phyloP scores from a whole-genome alignment of 2,888 invertebrate genomes.

The Tetranychus piercei region DNA sequence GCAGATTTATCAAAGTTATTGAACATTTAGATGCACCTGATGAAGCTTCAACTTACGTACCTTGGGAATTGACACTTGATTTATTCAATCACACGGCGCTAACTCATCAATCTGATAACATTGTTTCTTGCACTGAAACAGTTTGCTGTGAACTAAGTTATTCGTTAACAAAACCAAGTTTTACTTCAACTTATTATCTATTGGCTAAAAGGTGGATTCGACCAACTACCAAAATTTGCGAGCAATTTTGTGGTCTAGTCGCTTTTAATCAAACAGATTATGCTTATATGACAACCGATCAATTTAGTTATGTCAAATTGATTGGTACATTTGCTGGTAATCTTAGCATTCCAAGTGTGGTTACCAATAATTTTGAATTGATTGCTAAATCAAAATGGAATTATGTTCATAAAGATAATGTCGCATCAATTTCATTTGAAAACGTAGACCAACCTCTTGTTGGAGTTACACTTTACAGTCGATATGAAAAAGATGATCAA shows the following conservation, averaged over 20 bases:
- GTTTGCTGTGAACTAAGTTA: constrained; percentile 21
- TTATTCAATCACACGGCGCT: not conserved
- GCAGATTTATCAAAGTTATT: not conserved
- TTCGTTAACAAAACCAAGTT: not conserved
- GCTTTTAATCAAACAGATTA: constrained; percentile 11
- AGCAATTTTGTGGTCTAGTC: constrained; percentile 19
- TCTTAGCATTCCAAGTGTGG: not conserved
- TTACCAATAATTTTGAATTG: not conserved
- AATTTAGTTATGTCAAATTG: not conserved
- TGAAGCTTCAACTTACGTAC: not conserved
- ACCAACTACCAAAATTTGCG: constrained; percentile 11
- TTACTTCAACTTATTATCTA: constrained; percentile 10
- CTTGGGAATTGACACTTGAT: not conserved
- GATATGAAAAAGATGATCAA: not conserved
- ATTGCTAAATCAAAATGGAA: not conserved
- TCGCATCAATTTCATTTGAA: not conserved
- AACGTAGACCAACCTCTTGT: not conserved
- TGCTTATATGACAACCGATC: not conserved
- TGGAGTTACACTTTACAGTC: not conserved
- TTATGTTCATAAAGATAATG: not conserved
- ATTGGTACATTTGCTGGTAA: not conserved
- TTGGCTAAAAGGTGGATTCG: not conserved
- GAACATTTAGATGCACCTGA: not conserved
- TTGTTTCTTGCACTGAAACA: constrained; percentile 18
- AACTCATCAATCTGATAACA: not conserved